Evolutionary conservation across 2,797 vertebrate genomes (phyloP).

Genomic region (Centropyge bicolor): DNA sequence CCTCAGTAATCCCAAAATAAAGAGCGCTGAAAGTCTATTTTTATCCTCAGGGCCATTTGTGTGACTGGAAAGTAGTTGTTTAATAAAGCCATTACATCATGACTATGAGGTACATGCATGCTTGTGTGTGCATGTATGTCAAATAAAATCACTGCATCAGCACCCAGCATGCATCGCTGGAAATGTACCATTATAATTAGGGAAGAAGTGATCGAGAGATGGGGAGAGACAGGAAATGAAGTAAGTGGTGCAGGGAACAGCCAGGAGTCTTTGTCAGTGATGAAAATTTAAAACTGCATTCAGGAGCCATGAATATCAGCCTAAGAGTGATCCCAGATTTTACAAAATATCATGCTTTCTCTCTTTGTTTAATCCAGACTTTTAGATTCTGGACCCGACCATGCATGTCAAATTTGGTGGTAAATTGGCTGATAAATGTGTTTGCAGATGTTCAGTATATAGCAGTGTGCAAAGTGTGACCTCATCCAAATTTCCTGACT

Average conservation of each 20-base stretch:
- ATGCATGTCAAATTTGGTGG: neutral
- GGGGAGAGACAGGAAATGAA: constrained; percentile 50
- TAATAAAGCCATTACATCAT: neutral
- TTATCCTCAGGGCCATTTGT: constrained; percentile 20
- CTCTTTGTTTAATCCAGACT: neutral
- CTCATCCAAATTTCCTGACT: constrained; percentile 10
- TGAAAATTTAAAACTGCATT: neutral
- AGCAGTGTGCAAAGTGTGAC: neutral
- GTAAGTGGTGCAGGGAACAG: constrained; percentile 31
- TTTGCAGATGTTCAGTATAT: neutral
- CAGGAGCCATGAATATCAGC: neutral
- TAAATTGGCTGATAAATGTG: constrained; percentile 4
- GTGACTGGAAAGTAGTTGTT: neutral
- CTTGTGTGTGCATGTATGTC: neutral
- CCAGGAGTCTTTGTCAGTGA: neutral
- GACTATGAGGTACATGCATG: neutral
- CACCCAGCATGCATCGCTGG: constrained; percentile 25
- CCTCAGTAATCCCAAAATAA: neutral
- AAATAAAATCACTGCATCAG: constrained; percentile 51
- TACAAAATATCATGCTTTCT: neutral
- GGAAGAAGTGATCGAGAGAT: constrained; percentile 32
- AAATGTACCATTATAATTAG: constrained; percentile 42
- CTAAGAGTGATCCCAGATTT: neutral
- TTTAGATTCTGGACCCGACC: neutral
- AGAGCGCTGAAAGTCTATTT: neutral